phyloP scores from a whole-genome alignment of 1,140 invertebrate genomes.

The Drosophila orosa region DNA sequence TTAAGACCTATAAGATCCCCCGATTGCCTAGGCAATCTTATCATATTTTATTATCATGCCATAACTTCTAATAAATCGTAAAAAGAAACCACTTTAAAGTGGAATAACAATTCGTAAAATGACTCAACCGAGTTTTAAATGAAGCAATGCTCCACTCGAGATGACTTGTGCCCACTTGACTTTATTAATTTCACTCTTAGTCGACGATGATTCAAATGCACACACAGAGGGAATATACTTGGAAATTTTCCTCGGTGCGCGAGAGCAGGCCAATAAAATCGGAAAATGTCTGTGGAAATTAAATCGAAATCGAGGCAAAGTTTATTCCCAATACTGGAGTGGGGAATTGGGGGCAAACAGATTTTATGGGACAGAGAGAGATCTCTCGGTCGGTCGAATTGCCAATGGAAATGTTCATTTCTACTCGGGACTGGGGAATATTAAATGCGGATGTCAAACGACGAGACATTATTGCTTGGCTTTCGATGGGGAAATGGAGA shows the following conservation, averaged over 20 bases:
- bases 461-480: slow-evolving; percentile 64
- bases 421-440: slow-evolving; percentile 31
- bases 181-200: slow-evolving; percentile 22
- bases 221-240: not conserved
- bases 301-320: slow-evolving; percentile 27
- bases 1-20: not conserved
- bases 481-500: slow-evolving; percentile 35
- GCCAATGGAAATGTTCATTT: slow-evolving; percentile 43
- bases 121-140: slow-evolving; percentile 7
- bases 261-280: slow-evolving; percentile 25
- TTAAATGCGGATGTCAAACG: slow-evolving; percentile 76
- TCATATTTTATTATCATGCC: too few relatives aligned
- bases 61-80: not conserved
- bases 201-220: slow-evolving; percentile 5
- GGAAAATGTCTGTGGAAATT: slow-evolving; percentile 40
- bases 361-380: slow-evolving; percentile 12
- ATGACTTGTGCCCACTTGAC: slow-evolving; percentile 21
- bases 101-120: slow-evolving; percentile 12
- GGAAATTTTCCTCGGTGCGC: slow-evolving; percentile 12
- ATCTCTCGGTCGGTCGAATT: slow-evolving; percentile 13
- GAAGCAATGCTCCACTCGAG: slow-evolving; percentile 15
- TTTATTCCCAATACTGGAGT: slow-evolving; percentile 25
- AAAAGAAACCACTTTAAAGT: slow-evolving; percentile 6
- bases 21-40: not conserved
- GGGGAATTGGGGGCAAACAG: slow-evolving; percentile 4